Base-by-base conservation (phyloP, 2,113 vertebrate genomes). In the Leptobrachium ailaonicum region DNA sequence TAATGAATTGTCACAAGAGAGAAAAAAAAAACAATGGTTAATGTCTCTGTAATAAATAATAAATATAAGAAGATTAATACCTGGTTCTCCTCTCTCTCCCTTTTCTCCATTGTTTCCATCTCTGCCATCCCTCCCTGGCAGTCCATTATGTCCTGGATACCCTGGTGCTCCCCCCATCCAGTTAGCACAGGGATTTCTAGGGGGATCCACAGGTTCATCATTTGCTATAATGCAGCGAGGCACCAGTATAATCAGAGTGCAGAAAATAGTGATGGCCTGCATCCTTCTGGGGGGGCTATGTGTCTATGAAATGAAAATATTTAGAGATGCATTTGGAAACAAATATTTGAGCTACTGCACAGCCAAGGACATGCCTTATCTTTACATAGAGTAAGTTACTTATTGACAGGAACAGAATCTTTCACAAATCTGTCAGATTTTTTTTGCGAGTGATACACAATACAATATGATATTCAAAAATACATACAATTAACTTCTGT, bases 111-210 rank as follows among this genome's bases (percentile, higher is more conserved):
- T 83, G 64, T 41, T 83, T 41, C 95, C 94, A 0, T 95, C 94
- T 85, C 90, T 92, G 2, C 95, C 95, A 0, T 94, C 92, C 71
- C 93, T 87, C 1, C 95, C 95, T 0, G 93, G 92, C 13, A 54
- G 62, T 5, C 95, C 95, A 0, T 94, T 92, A 84, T 94, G 92
- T 60, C 95, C 94, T 0, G 94, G 94, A 43, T 92, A 89, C 9
- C 95, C 95, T 0, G 93, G 91, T 0, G 92, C 86, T 82, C 95
- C 95, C 5, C 90, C 91, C 91, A 96, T 93, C 93, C 92, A 94
- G 1, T 91, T 90, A 75, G 86, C 64, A 80, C 95, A 95, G 0
- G 87, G 71, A 0, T 1, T 86, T 77, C 89, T 87, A 66, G 90
- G 82, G 0, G 83, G 76, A 13, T 87, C 83, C 0, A 86, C 84